phyloP scores from a whole-genome alignment of 2,797 vertebrate genomes.

The Leuciscus waleckii region DNA sequence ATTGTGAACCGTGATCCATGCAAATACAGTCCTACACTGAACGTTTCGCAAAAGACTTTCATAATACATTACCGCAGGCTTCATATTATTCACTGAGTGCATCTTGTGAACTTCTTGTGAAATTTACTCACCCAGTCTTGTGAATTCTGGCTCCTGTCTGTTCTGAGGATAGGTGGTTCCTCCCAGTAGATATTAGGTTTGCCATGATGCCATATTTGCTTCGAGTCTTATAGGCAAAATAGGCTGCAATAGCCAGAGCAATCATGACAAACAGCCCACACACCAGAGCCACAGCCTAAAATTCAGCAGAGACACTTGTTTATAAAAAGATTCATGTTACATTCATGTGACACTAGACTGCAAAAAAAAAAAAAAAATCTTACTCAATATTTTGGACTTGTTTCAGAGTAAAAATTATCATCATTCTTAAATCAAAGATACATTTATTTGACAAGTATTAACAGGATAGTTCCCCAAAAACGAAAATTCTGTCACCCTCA shows the following conservation, averaged over 20 bases:
- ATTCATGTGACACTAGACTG: neutral
- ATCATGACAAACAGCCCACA: slow-evolving; percentile 84
- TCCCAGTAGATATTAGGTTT: slow-evolving; percentile 87
- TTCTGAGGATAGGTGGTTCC: slow-evolving; percentile 57
- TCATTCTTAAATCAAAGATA: neutral
- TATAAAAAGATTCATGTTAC: neutral
- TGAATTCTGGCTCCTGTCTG: slow-evolving; percentile 76
- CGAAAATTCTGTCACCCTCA: neutral
- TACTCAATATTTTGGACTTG: neutral
- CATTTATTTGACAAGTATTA: neutral
- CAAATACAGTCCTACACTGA: neutral
- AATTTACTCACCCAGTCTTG: slow-evolving; percentile 81
- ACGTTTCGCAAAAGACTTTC: neutral
- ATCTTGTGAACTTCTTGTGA: too few relatives aligned
- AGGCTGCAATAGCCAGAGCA: slow-evolving; percentile 80
- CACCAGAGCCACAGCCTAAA: slow-evolving; percentile 83
- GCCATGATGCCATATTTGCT: slow-evolving; percentile 87
- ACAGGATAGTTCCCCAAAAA: neutral
- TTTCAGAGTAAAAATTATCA: neutral
- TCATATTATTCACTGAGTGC: neutral
- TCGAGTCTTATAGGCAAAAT: slow-evolving; percentile 86
- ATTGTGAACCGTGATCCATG: neutral
- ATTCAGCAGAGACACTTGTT: neutral
- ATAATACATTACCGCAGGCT: neutral
- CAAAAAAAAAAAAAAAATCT: neutral